Evolutionary conservation across 1,140 invertebrate genomes (phyloP), one percentile per base, ranked within the genome.

Genomic region (Brachionus angularis): DNA sequence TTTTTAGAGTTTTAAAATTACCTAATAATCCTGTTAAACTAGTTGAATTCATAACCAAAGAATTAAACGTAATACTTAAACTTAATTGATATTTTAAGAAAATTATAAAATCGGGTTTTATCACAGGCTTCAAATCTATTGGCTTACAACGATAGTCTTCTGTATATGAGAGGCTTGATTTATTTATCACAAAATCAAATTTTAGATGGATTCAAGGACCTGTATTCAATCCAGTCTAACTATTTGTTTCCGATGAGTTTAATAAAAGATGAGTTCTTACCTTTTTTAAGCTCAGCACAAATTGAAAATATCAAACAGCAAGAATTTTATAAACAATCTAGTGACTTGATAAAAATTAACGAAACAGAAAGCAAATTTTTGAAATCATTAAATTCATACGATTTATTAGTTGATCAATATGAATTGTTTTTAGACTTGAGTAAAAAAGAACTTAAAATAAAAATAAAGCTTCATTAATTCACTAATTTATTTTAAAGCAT

Each of bases 141-240:
- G 7, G 21, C 34, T 34, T 46, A 47, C 27, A 67, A 14, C n/a
- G 62, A 67, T 34, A 47, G 29, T 0, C 21, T 67, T 5, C 23
- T 29, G 10, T 67, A 33, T 23, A 10, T 67, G 14, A 18, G 27
- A n/a, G 62, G 42, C 7, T 31, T 67, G 33, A 33, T 47, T 47
- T 50, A 47, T 18, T 34, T 67, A 18, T 33, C 25, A 8, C 21
- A 18, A 29, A 67, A 67, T 50, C 62, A 67, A 18, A 16, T 31
- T 14, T 34, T 21, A 67, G 62, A 67, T 36, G 62, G 42, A 18
- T 50, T 67, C 27, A 46, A 27, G 36, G 42, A 67, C n/a, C 16
- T 67, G 5, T 67, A 50, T 5, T 27, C 8, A 31, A 67, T 67
- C 14, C 39, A 67, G 10, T 50, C 42, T 8, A 46, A 47, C 33